Base-by-base conservation (phyloP, 2,888 invertebrate genomes). In the Mimumesa dahlbomi region DNA sequence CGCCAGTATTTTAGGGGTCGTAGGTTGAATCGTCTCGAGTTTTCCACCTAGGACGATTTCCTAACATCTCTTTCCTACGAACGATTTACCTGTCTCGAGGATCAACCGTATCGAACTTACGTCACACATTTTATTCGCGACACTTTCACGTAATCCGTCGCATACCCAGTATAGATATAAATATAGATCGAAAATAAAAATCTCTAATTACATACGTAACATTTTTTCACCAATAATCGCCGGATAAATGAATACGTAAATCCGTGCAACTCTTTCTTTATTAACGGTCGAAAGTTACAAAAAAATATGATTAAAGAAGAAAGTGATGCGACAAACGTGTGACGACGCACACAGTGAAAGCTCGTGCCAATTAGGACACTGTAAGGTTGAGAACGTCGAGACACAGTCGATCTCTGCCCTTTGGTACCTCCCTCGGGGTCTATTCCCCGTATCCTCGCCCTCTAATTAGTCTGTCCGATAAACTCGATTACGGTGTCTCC, bases 1-100 rank as follows among this genome's bases (percentile, higher is more conserved):
- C 68, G 73, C 77, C 88, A 76, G 87, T 88, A 88, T 88, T 88
- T 88, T 82, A 88, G 79, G 73, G 82, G 79, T 64, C 79, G 78
- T 70, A 67, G 67, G 76, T 58, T 66, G 76, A 81, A 81, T 82
- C 74, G 74, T 81, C 75, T 63, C 66, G 64, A 75, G 69, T 65
- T 69, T 74, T 70, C 65, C 66, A 73, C 62, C 73, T 67, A 58
- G 63, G 64, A 70, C 81, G 81, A 82, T 75, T 82, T 80, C 80
- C 81, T 81, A 82, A 84, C 84, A 83, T 78, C 80, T 79, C 77
- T 77, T 73, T 65, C 59, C 62, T 65, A 69, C 79, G 75, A 81
- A 70, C 79, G 79, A 74, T 84, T 84, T 81, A 83, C 82, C 82
- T 76, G 81, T 80, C 77, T 67, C 56, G 54, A 57, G 71, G 79